Percentiles rank a stretch among this genome's conserved stretches.
Conservation (phyloP, 2,113 vertebrate genomes). For the Nothocercus julius region DNA sequence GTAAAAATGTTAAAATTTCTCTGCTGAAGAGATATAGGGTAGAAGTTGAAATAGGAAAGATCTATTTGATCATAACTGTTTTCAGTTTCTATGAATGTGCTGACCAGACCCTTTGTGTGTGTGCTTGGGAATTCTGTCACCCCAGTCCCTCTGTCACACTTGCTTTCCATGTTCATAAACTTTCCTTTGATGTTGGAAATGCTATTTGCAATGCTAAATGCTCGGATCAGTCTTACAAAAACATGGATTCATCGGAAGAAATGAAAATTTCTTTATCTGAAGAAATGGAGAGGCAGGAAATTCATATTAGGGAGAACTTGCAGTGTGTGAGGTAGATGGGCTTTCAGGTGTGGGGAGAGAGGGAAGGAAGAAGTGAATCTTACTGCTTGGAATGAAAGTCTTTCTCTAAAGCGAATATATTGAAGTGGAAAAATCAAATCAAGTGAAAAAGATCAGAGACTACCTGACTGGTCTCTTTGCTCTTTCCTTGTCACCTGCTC, state of each 20-base stretch:
- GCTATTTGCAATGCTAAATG: not conserved
- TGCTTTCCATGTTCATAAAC: not conserved
- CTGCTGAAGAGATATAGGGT: not conserved
- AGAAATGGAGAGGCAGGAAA: not conserved
- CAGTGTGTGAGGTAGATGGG: not conserved
- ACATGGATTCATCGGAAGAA: not conserved
- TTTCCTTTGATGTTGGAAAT: not conserved
- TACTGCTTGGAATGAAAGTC: not conserved
- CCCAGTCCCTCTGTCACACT: not conserved
- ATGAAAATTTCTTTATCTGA: not conserved
- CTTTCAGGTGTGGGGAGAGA: not conserved
- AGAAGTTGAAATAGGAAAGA: not conserved
- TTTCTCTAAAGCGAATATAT: not conserved
- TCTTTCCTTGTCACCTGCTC: not conserved
- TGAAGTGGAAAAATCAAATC: not conserved
- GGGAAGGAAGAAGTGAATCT: not conserved
- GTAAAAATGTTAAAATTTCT: not conserved
- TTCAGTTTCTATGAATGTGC: not conserved
- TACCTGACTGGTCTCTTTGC: not conserved
- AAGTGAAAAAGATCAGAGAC: not conserved
- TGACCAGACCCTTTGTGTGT: not conserved
- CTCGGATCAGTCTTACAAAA: not conserved
- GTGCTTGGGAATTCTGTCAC: not conserved
- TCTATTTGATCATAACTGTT: not conserved
- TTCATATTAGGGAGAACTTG: not conserved